These are phyloP conservation scores for Rhynchonycteris naso DNA, from an alignment of 2,797 vertebrate genomes.

Conservation along the genomic window DNA sequence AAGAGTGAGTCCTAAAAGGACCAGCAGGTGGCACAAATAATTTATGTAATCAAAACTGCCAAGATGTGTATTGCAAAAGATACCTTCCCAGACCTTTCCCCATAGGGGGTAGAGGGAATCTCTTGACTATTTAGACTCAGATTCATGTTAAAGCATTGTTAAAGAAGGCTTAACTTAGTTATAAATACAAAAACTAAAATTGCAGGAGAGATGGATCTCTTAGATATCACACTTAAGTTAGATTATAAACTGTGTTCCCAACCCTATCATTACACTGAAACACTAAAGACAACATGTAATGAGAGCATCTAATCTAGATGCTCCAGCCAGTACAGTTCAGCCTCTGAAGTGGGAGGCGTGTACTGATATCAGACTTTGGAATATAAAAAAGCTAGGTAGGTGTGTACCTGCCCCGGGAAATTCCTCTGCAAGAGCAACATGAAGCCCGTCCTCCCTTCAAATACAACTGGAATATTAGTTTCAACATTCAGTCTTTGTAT, in stretches of 20 bases:
- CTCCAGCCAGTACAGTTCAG: not conserved
- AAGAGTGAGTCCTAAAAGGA: slow-evolving; percentile 66
- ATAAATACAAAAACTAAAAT: slow-evolving; percentile 54
- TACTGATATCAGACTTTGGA: not conserved
- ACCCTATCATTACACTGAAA: slow-evolving; percentile 37
- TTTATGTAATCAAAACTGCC: slow-evolving; percentile 69
- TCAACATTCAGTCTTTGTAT: not conserved
- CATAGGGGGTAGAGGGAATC: not conserved
- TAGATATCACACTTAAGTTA: not conserved
- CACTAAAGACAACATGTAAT: not conserved
- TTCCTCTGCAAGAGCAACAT: not conserved
- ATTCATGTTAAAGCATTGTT: slow-evolving; percentile 20
- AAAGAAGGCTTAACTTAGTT: slow-evolving; percentile 13
- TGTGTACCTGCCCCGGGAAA: slow-evolving; percentile 8
- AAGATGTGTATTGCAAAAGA: not conserved
- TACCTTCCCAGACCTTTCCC: not conserved
- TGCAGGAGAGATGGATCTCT: not conserved
- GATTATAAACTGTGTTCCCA: not conserved
- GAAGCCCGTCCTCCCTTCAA: slow-evolving; percentile 4
- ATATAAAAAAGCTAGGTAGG: not conserved
- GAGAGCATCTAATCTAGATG: not conserved
- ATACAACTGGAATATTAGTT: not conserved
- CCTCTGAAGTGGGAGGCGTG: not conserved
- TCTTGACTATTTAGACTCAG: slow-evolving; percentile 16
- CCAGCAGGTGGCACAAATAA: slow-evolving; percentile 82